Evolutionary conservation across 2,888 invertebrate genomes (phyloP).

Genomic region (Timandra comae): DNA sequence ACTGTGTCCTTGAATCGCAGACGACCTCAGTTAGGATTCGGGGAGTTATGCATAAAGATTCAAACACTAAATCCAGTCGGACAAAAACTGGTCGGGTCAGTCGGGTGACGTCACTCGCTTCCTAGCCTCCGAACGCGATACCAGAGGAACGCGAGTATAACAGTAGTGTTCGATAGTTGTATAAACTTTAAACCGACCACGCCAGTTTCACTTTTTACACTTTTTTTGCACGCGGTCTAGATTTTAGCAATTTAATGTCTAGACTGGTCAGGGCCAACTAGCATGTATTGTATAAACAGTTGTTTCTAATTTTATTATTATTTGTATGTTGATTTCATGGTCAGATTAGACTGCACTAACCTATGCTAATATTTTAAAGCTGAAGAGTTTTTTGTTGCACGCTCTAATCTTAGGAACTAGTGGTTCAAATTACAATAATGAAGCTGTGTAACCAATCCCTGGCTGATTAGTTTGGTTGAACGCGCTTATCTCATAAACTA

Average conservation of each 20-base stretch:
- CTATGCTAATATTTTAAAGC: too few relatives aligned
- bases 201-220: slow-evolving; percentile 26
- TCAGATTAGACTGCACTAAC: too few relatives aligned
- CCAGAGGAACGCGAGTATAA: slow-evolving; percentile 57
- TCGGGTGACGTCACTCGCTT: slow-evolving; percentile 53
- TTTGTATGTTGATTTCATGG: too few relatives aligned
- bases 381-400: too few relatives aligned
- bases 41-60: slow-evolving; percentile 70
- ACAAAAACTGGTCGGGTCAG: slow-evolving; percentile 60
- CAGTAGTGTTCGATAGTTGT: slow-evolving; percentile 44
- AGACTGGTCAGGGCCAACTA: slow-evolving; percentile 19
- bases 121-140: slow-evolving; percentile 38
- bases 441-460: too few relatives aligned
- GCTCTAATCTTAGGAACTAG: too few relatives aligned
- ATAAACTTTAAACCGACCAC: too few relatives aligned
- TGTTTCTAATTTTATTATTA: too few relatives aligned
- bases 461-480: too few relatives aligned
- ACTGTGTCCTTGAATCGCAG: slow-evolving; percentile 30
- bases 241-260: slow-evolving; percentile 18
- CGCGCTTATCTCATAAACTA: too few relatives aligned
- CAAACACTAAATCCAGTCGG: slow-evolving; percentile 64
- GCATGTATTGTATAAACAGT: too few relatives aligned
- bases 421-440: too few relatives aligned
- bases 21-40: slow-evolving; percentile 70
- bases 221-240: slow-evolving; percentile 16